Evolutionary conservation across 2,888 invertebrate species (phyloP), one percentile per base, ranked within the genome.

Genomic region (Hypomecis atomaria): DNA sequence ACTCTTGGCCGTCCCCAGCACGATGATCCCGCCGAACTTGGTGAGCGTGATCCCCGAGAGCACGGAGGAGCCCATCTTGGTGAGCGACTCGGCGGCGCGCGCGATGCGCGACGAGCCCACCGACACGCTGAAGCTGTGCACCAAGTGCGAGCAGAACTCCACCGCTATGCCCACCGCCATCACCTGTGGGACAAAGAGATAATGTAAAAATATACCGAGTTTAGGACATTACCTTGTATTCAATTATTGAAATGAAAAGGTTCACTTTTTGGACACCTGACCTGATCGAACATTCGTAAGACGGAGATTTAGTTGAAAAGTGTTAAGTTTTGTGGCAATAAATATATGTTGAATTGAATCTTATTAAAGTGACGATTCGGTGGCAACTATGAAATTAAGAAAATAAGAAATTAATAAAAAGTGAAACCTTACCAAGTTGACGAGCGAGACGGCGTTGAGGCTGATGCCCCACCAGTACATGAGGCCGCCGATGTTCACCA

Each of bases 111-210:
- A 95, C 7, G 94, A 93, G 76, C 96, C 97, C 90, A 48, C 95
- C 94, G 63, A 94, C 59, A 96, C 94, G 56, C 97, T 97, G 93
- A 99, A 99, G 65, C 97, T 96, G 87, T 98, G 97, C 67, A 98
- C 98, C 75, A 99, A 94, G 93, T 99, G 99, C 69, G 99, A 98
- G 88, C 99, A 99, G 92, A 99, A 99, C 92, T 99, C 99, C 45
- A 99, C 99, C 11, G 98, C 96, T 71, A 99, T 99, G 52, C 99
- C 99, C 73, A 99, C 97, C 40, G 99, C 98, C 99, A 97, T 99
- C 94, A 98, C 98, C 92, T 91, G 72, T 4, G 10, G 4, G 43
- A 10, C 13, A 49, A 42, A 40, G 40, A 40, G 8, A 10, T n/a
- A n/a, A n/a, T n/a, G n/a, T n/a, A n/a, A n/a, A n/a, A n/a, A n/a